Conservation (phyloP, 2,888 invertebrate species). For the Leucozona laternaria region DNA sequence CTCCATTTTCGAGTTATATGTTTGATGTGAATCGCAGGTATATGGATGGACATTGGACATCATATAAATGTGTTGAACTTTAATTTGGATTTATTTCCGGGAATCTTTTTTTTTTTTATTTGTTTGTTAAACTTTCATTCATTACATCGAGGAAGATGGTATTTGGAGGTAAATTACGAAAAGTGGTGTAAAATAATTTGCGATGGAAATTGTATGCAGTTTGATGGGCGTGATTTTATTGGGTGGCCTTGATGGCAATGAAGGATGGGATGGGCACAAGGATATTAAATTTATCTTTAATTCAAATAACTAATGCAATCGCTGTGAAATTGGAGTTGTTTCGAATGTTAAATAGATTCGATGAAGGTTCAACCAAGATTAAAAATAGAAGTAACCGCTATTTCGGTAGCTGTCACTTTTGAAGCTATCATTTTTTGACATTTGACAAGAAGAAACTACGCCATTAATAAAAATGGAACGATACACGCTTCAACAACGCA, state of each 20-base stretch:
- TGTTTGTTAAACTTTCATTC: conserved; percentile 23
- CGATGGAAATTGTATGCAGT: not conserved
- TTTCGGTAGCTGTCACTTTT: no score
- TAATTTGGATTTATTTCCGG: conserved; percentile 27
- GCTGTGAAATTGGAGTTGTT: no score
- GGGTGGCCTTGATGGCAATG: not conserved
- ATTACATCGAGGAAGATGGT: conserved; percentile 18
- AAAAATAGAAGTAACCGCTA: no score
- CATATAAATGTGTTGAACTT: conserved; percentile 29
- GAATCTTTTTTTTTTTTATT: not conserved
- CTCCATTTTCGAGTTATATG: not conserved
- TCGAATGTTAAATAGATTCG: no score
- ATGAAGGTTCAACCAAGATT: no score
- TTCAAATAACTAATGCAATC: no score
- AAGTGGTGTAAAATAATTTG: not conserved
- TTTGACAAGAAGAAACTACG: no score
- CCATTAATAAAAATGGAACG: no score
- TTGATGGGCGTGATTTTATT: not conserved
- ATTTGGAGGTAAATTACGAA: not conserved
- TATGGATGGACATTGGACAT: not conserved
- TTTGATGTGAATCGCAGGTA: not conserved
- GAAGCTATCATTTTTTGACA: no score
- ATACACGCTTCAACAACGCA: no score
- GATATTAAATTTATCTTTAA: not conserved
- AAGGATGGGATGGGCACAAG: not conserved